phyloP scores from a whole-genome alignment of 2,797 vertebrate species.

The Acridotheres tristis region DNA sequence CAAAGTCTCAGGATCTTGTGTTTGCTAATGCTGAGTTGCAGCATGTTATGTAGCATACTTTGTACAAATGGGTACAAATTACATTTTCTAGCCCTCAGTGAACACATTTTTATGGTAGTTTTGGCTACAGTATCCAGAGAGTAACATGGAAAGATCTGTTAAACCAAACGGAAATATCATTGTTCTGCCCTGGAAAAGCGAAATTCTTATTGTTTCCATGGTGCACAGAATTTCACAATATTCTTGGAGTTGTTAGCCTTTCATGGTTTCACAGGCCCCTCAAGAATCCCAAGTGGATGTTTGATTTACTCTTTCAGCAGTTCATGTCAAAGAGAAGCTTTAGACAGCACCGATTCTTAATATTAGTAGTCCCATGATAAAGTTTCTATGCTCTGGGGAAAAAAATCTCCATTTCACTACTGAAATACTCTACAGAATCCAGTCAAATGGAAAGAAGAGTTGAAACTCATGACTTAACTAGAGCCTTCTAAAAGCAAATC shows the following conservation, averaged over 20 bases:
- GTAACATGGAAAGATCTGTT: not conserved
- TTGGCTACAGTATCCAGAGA: not conserved
- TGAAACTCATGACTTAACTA: not conserved
- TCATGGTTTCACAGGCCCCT: not conserved
- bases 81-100: not conserved
- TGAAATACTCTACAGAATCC: not conserved
- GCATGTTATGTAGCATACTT: not conserved
- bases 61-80: not conserved
- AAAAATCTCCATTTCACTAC: not conserved
- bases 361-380: not conserved
- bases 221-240: not conserved
- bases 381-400: not conserved
- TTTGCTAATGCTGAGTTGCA: not conserved
- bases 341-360: not conserved
- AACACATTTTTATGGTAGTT: not conserved
- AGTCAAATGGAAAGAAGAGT: not conserved
- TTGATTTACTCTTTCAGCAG: not conserved
- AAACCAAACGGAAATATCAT: not conserved
- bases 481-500: not conserved
- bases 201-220: not conserved
- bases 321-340: not conserved
- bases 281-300: not conserved
- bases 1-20: not conserved
- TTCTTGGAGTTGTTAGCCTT: not conserved
- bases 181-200: not conserved